Evolutionary conservation across 2,888 invertebrate genomes (phyloP).

Genomic region (Rhabditophanes sp.): DNA sequence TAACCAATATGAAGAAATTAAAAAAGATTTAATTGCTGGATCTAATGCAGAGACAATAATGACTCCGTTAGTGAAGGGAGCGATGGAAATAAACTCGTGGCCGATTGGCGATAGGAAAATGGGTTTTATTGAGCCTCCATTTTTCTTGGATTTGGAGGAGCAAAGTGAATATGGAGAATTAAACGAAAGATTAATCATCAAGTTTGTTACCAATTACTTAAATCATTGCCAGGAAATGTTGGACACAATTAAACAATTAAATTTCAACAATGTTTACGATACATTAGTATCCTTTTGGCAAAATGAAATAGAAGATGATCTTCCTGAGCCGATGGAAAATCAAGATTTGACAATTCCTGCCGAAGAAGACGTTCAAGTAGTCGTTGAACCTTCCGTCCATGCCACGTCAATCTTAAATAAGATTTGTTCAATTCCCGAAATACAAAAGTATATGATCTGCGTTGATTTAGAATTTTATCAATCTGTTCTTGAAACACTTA

Average conservation of each 20-base stretch:
- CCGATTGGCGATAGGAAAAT: too few relatives aligned
- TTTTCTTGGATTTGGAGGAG: too few relatives aligned
- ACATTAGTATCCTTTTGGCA: slow-evolving; percentile 81
- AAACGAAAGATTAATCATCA: too few relatives aligned
- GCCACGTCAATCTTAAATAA: not conserved
- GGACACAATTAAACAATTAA: slow-evolving; percentile 72
- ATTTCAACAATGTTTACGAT: slow-evolving; percentile 74
- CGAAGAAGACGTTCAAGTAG: slow-evolving; percentile 7
- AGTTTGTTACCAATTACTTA: too few relatives aligned
- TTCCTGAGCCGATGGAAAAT: slow-evolving; percentile 5
- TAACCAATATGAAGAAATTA: too few relatives aligned
- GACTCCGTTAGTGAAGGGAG: too few relatives aligned
- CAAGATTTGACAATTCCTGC: not conserved
- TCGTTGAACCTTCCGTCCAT: slow-evolving; percentile 1
- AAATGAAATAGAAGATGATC: slow-evolving; percentile 14
- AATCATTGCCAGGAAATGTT: slow-evolving; percentile 59
- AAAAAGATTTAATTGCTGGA: too few relatives aligned
- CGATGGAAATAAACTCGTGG: too few relatives aligned
- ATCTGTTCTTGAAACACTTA: slow-evolving; percentile 78
- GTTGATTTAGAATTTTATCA: slow-evolving; percentile 65
- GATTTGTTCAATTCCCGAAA: slow-evolving; percentile 45
- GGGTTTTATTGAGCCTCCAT: too few relatives aligned
- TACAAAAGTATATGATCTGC: slow-evolving; percentile 46
- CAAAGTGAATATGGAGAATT: too few relatives aligned
- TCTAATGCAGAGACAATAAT: too few relatives aligned